Conservation (phyloP, 2,113 vertebrate genomes). For the Acanthisitta chloris region DNA sequence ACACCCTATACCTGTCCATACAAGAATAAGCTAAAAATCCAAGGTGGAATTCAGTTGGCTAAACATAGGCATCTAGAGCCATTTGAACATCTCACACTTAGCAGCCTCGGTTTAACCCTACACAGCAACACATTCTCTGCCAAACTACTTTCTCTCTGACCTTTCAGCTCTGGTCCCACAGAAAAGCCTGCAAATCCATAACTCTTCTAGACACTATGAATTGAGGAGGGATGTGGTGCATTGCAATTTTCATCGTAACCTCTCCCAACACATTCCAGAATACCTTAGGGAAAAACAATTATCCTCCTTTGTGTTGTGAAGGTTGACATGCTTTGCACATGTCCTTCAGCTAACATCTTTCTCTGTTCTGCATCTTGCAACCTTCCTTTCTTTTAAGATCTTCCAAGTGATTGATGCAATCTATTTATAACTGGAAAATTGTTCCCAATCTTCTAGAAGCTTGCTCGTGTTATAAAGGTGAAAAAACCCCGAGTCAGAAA, state of each 20-base stretch:
- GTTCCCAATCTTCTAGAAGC: neutral
- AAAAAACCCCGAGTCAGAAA: neutral
- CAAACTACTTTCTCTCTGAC: neutral
- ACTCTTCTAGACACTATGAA: neutral
- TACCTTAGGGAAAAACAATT: neutral
- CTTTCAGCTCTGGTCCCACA: neutral
- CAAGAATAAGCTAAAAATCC: neutral
- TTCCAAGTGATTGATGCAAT: neutral
- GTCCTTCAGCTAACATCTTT: neutral
- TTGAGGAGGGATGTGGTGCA: neutral
- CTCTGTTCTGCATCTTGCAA: neutral
- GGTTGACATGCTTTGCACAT: neutral
- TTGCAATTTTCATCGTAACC: neutral
- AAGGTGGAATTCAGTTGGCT: neutral
- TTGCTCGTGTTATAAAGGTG: neutral
- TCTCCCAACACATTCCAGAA: neutral
- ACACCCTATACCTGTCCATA: fast-evolving
- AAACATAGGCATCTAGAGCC: fast-evolving
- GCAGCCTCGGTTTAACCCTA: neutral
- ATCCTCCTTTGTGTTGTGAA: fast-evolving
- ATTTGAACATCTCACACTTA: neutral
- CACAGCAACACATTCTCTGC: fast-evolving
- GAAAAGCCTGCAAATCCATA: neutral
- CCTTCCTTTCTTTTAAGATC: neutral
- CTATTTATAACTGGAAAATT: neutral